phyloP scores from a whole-genome alignment of 2,113 vertebrate species.

The Ifrita kowaldi region DNA sequence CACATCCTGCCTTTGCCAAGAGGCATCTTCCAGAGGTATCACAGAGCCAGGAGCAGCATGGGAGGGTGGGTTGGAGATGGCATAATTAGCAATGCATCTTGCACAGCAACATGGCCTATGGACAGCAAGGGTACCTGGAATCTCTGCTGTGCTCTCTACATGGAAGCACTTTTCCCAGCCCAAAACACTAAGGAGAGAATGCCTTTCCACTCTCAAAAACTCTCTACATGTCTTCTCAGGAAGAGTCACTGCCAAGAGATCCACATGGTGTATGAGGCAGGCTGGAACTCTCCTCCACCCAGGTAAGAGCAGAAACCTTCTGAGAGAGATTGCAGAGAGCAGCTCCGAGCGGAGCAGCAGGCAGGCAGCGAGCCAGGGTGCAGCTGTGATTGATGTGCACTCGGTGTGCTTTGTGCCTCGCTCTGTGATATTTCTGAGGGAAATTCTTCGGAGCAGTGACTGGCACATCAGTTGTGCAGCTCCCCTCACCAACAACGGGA shows the following conservation, averaged over 20 bases:
- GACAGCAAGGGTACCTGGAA: neutral
- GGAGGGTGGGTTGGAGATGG: neutral
- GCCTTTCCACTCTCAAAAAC: neutral
- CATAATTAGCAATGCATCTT: neutral
- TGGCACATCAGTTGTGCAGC: neutral
- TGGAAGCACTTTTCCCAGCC: neutral
- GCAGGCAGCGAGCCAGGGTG: neutral
- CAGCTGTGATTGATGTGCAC: neutral
- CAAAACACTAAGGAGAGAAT: neutral
- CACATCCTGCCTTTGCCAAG: neutral
- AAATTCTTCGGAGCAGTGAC: neutral
- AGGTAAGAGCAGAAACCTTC: neutral
- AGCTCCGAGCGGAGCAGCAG: conserved; percentile 15
- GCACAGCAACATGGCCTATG: neutral
- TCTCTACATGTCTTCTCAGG: accelerated
- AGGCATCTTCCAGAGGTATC: neutral
- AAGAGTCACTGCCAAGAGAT: neutral
- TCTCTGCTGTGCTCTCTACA: neutral
- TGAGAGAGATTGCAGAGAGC: neutral
- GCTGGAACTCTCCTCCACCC: neutral
- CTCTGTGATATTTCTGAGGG: neutral
- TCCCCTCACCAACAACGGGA: neutral
- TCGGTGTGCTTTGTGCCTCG: neutral
- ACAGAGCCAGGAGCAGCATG: neutral
- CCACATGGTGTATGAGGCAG: neutral